Evolutionary conservation across 2,888 invertebrate species (phyloP), one percentile per base, ranked within the genome.

Genomic region (Lapara coniferarum): DNA sequence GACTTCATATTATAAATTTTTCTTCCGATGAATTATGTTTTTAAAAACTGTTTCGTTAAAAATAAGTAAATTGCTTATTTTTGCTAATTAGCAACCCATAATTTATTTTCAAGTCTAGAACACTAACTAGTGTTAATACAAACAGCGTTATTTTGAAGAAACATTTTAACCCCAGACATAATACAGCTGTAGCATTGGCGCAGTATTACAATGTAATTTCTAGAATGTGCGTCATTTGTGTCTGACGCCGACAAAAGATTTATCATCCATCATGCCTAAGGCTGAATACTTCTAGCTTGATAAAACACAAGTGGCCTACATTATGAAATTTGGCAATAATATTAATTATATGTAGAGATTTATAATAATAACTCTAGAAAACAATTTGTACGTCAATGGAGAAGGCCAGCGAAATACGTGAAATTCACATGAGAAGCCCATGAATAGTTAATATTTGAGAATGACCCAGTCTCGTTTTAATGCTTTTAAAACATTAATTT

Each of bases 211-310:
- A 49, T 49, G 49, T 63, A 13, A 49, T 63, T 49, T 49, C 12
- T 13, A 63, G 63, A 46, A 19, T 12, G 46, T 19, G 63, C 19
- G 16, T 63, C 13, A 63, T 63, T 63, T 19, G 16, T 49, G 19
- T 63, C 63, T 63, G 13, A 63, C 63, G 19, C 49, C 63, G 19
- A 19, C 19, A 63, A 63, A 63, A 63, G 49, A 49, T 63, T 46
- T 63, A 63, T 63, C 63, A 63, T 58, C 57, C 57, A 58, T 63
- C 63, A 63, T 19, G 13, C 19, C 63, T n/a, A 1, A 44, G 46
- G 10, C 10, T 13, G 63, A 63, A 19, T 49, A 59, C 44, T 16
- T 14, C 53, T 53, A 19, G 13, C 57, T n/a, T 13, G 6, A 14
- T 16, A 16, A 63, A 19, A 63, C 13, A 63, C 19, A 46, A 7